Evolutionary conservation across 2,888 invertebrate genomes (phyloP), one percentile per base, ranked within the genome.

Genomic region (Trissoscelio sp.): DNA sequence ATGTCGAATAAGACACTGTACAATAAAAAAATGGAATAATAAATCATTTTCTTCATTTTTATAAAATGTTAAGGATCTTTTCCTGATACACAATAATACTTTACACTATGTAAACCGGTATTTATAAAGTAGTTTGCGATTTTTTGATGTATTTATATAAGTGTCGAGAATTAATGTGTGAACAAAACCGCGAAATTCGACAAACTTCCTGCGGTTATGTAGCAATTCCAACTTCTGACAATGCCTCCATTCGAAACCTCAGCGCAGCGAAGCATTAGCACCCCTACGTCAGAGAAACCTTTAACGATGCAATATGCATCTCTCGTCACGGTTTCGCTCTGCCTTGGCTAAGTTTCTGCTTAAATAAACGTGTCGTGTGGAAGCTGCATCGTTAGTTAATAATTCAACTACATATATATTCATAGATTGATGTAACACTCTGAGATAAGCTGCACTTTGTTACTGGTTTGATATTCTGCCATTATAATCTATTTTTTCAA

Each of bases 151-250:
- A 69, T 64, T 74, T 60, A 55, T 78, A 55, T 64, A 73, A 62
- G 64, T 60, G 67, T 62, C 20, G 69, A 64, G 53, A 78, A 75
- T 82, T 79, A 79, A 82, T 82, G 82, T 55, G 70, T 70, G 60
- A 70, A 82, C 79, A 70, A 82, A 79, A 78, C 74, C 74, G 48
- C 79, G 48, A 74, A 82, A 82, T 82, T 74, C 74, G 74, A 46
- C 79, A 79, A 82, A 79, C 79, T 82, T 79, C 73, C 70, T 73
- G 82, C 57, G 82, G 82, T 79, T 78, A 66, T 79, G 75, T 70
- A 48, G 70, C 82, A 82, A 82, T 82, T 82, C 72, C 44, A 82
- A 79, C 82, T 82, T 82, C 82, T 78, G 82, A 82, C 82, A 82
- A 82, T 82, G 62, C 82, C 74, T 78, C 70, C 66, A 74, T 82